phyloP scores from a whole-genome alignment of 2,113 vertebrate species.

The Atherinomorus stipes region DNA sequence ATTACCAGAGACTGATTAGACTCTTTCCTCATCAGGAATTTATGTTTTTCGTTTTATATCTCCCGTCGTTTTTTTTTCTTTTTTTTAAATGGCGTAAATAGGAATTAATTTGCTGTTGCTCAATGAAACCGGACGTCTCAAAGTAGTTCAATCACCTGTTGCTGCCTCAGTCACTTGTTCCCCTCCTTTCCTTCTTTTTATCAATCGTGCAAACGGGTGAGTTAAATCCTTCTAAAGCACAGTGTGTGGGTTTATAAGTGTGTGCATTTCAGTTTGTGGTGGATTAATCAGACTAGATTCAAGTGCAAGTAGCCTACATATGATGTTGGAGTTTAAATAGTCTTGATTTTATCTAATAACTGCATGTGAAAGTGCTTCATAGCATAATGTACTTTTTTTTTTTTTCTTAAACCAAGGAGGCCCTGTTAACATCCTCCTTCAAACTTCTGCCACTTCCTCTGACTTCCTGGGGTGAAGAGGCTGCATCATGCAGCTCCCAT shows the following conservation, averaged over 20 bases:
- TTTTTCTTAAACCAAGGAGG: neutral
- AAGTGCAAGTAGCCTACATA: neutral
- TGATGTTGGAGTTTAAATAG: neutral
- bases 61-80: neutral
- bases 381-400: neutral
- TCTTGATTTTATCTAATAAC: neutral
- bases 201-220: slow-evolving; percentile 61
- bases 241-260: neutral
- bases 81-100: slow-evolving; percentile 16
- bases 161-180: neutral
- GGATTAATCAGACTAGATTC: neutral
- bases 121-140: slow-evolving; percentile 36
- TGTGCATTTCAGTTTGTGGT: neutral
- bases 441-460: slow-evolving; percentile 50
- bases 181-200: neutral
- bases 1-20: slow-evolving; percentile 39
- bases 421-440: slow-evolving; percentile 30
- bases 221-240: neutral
- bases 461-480: slow-evolving; percentile 46
- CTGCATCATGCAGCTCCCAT: slow-evolving; percentile 16
- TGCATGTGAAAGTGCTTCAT: neutral
- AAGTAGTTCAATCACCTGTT: slow-evolving; percentile 29
- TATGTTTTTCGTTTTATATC: slow-evolving; percentile 1
- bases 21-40: slow-evolving; percentile 54
- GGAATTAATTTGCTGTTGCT: neutral